Evolutionary conservation across 2,888 invertebrate species (phyloP), one percentile per base, ranked within the genome.

Genomic region (Meloe dianella): DNA sequence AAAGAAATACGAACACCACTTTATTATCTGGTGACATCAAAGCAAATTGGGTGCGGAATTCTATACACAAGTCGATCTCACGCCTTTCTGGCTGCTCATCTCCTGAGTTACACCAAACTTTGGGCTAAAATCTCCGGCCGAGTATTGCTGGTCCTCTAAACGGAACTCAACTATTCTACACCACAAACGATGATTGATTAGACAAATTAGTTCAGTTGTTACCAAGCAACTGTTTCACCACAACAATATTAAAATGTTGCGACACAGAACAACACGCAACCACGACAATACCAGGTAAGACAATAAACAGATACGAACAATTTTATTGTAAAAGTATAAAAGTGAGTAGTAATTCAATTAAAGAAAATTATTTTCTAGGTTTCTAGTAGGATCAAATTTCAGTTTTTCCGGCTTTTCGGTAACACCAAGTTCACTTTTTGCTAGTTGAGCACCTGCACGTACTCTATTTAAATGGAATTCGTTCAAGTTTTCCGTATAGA

Each of bases 391-490:
- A 74, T 83, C 82, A 69, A 78, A 79, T 67, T 82, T 82, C 35
- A 83, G 69, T 61, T 66, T 71, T 6, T 56, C 66, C 10, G 78
- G 77, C 57, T 65, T 73, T 70, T 75, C 70, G 5, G 74, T 75
- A 57, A 76, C 66, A 4, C 82, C 82, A 62, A 83, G 73, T 30
- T 81, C 79, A 10, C 54, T 64, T 73, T 81, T 83, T 22, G 83
- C 82, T 30, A 59, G 61, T 66, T 69, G 61, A 1, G 78, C 81
- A 35, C 77, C 76, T 32, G 73, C 38, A 30, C 74, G 38, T 10
- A 83, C 78, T 60, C 80, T 75, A 17, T 74, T 69, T 35, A 77
- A 68, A 71, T 82, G 78, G 30, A 77, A 69, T 32, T 77, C 63
- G 41, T 79, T 72, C 10, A 72, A 68, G 64, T 82, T 79, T 61